phyloP scores from a whole-genome alignment of 2,797 vertebrate species.

The Nyctalus aviator region DNA sequence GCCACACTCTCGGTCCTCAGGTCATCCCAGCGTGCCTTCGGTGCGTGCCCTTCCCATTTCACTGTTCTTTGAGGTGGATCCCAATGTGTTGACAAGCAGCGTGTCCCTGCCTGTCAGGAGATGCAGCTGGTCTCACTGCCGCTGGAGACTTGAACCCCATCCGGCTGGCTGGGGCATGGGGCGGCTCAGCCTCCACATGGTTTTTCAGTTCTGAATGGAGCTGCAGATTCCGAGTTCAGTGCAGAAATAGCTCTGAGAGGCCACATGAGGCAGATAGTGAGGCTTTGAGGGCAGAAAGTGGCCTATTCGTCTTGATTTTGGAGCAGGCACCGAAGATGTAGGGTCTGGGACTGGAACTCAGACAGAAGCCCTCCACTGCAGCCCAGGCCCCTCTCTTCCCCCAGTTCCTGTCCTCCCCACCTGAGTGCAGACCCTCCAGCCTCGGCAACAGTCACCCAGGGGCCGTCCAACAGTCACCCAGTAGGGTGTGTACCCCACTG shows the following conservation, averaged over 20 bases:
- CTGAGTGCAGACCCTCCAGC: rapidly evolving
- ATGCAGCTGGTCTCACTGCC: not conserved
- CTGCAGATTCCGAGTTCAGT: not conserved
- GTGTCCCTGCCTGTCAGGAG: not conserved
- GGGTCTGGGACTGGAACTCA: not conserved
- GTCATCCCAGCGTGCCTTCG: not conserved
- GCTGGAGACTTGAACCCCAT: not conserved
- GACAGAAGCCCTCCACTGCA: not conserved
- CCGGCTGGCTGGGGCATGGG: not conserved
- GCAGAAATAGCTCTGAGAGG: not conserved
- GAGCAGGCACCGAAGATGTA: not conserved
- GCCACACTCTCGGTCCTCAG: not conserved
- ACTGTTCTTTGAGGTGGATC: not conserved
- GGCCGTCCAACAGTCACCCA: not conserved
- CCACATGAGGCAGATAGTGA: not conserved
- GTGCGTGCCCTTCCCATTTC: not conserved
- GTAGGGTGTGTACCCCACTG: rapidly evolving
- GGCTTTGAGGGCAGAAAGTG: not conserved
- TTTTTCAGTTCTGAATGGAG: not conserved
- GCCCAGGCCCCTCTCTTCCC: rapidly evolving
- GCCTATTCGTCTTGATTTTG: not conserved
- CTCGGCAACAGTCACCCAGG: not conserved
- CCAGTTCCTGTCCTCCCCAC: not conserved
- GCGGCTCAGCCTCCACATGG: not conserved
- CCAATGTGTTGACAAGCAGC: not conserved